Base-by-base conservation (phyloP, 2,113 vertebrate species). In the Austrofundulus limnaeus region DNA sequence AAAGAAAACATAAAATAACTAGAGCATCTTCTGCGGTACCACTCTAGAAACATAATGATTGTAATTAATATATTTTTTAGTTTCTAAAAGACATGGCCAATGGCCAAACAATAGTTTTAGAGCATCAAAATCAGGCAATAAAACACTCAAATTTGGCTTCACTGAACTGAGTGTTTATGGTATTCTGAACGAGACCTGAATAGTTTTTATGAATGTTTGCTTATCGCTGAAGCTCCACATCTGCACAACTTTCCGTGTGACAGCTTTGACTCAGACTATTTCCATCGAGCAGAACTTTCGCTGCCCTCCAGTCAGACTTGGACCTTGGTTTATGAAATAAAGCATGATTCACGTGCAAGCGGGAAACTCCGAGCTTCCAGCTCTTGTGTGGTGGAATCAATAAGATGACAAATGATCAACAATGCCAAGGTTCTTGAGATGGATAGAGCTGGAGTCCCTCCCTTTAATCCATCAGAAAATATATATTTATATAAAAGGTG, bases 251-350 rank as follows among this genome's bases (percentile, higher is more conserved):
- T 48, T 42, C 79, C 62, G 70, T 83, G 50, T 82, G 78, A 75
- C 80, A 82, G 81, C 63, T 75, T 76, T 84, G 78, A 38, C 51
- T 86, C 77, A 43, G 51, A 83, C 78, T 73, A 42, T 75, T 70
- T 88, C 57, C 67, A 85, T 69, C 72, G 71, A 71, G 60, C 65
- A 2, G 65, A 60, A 83, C 64, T 54, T 70, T 56, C 65, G 61
- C 20, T 25, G 15, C 64, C 83, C 60, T 79, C 55, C 67, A 77
- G 80, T 82, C 80, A 85, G 52, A n/a, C n/a, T n/a, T n/a, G n/a
- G n/a, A n/a, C n/a, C n/a, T n/a, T 81, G 70, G 60, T 72, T 88
- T 79, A 82, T 88, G 52, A 90, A 87, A 82, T 83, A 85, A 83
- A 75, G 41, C 57, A 63, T 28, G 47, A 58, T 54, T 76, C 61